Evolutionary conservation across 2,797 vertebrate species (phyloP).

Genomic region (Pipistrellus pygmaeus): DNA sequence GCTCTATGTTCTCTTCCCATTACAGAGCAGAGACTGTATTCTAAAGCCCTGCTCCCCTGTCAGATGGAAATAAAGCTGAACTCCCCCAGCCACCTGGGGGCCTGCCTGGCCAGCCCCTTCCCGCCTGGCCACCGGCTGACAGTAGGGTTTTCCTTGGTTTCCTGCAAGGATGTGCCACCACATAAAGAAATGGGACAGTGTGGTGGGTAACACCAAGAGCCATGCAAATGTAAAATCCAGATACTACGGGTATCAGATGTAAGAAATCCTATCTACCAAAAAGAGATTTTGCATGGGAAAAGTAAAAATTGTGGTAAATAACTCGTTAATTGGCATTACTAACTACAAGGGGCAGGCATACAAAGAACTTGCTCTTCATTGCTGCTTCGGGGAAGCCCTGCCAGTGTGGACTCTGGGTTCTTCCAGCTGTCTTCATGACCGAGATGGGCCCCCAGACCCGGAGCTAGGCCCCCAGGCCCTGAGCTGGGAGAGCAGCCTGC

Average conservation of each 20-base stretch:
- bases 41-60: not conserved
- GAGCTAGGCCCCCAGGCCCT: not conserved
- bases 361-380: not conserved
- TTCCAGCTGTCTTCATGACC: not conserved
- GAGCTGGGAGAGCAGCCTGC: not conserved
- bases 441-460: not conserved
- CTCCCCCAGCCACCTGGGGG: no score
- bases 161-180: not conserved
- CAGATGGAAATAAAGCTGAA: not conserved
- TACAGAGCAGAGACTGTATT: not conserved
- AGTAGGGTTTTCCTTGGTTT: not conserved
- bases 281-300: not conserved
- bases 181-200: not conserved
- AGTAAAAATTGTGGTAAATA: not conserved
- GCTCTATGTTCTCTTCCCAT: not conserved
- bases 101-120: no score
- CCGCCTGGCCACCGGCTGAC: not conserved
- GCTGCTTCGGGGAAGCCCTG: not conserved
- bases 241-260: rapidly evolving
- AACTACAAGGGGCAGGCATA: not conserved
- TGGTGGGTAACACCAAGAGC: not conserved
- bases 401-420: not conserved
- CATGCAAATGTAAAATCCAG: not conserved
- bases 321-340: not conserved
- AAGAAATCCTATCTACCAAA: not conserved